A percentile compares a stretch with the other conserved stretches of the same genome.
These are phyloP conservation scores for Trissolcus brochymenae DNA, from an alignment of 2,888 invertebrate species.

Conservation along the genomic window DNA sequence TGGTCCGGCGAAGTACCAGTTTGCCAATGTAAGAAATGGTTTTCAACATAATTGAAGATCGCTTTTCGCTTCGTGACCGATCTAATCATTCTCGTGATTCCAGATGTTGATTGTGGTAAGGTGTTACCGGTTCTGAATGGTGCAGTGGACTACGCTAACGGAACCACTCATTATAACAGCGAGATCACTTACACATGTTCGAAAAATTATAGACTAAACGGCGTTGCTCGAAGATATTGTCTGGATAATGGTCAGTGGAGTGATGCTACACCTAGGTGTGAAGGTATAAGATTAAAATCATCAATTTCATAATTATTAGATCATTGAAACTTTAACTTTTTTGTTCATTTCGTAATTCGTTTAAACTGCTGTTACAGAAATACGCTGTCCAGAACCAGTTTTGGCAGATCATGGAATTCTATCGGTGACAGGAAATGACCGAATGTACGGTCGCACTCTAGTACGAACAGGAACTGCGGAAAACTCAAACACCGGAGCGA, in stretches of 20 bases:
- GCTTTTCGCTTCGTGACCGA: background rate
- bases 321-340: background rate
- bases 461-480: constrained; percentile 84
- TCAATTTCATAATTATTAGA: background rate
- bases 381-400: constrained; percentile 90
- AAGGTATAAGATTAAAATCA: constrained; percentile 79
- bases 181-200: constrained; percentile 88
- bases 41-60: background rate
- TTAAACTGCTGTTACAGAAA: constrained; percentile 85
- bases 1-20: constrained; percentile 90
- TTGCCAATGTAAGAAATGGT: constrained; percentile 85
- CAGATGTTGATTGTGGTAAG: constrained; percentile 93
- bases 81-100: constrained; percentile 6
- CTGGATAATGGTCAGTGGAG: constrained; percentile 89
- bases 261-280: constrained; percentile 89
- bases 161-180: constrained; percentile 88
- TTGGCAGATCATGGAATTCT: constrained; percentile 90
- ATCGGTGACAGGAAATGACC: constrained; percentile 93
- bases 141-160: constrained; percentile 84
- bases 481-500: constrained; percentile 81
- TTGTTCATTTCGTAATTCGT: background rate
- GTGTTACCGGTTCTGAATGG: constrained; percentile 89
- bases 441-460: constrained; percentile 90
- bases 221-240: constrained; percentile 85
- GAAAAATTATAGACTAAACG: constrained; percentile 87